Conservation (phyloP, 2,113 vertebrate genomes). For the Oxyruncus cristatus region DNA sequence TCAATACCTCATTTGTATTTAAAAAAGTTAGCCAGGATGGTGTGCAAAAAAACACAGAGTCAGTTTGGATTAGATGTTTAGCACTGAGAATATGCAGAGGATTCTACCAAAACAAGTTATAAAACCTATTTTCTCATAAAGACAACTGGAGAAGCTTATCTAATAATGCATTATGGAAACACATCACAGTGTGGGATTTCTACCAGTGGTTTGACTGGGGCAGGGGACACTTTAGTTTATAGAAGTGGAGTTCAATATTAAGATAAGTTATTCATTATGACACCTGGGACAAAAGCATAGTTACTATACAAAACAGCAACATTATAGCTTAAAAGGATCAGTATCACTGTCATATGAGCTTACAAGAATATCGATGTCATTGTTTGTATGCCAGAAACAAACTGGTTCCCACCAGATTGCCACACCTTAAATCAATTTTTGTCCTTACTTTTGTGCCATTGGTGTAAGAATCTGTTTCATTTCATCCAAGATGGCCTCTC, state of each 20-base stretch:
- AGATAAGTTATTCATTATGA: neutral
- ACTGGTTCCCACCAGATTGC: neutral
- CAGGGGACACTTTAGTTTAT: neutral
- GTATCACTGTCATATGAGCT: neutral
- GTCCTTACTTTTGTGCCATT: slow-evolving; percentile 92
- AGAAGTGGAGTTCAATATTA: neutral
- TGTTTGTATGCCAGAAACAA: neutral
- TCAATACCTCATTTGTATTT: neutral
- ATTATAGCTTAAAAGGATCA: neutral
- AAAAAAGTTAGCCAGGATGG: fast-evolving
- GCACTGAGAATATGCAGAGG: neutral
- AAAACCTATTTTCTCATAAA: neutral
- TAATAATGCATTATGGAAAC: neutral
- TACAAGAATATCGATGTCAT: neutral
- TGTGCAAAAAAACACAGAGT: neutral
- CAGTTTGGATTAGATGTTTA: neutral
- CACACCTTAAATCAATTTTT: neutral
- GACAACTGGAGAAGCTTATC: neutral
- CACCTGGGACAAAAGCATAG: neutral
- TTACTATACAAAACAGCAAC: neutral
- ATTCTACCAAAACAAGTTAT: neutral
- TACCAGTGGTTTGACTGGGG: neutral
- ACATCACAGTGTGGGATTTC: neutral
- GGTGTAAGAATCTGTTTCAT: slow-evolving; percentile 93
- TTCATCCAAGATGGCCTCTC: slow-evolving; percentile 86